Percentiles rank a stretch among this genome's conserved stretches.
Evolutionary conservation across 2,888 invertebrate genomes (phyloP).

Genomic region (Zhengitettix transpicula): DNA sequence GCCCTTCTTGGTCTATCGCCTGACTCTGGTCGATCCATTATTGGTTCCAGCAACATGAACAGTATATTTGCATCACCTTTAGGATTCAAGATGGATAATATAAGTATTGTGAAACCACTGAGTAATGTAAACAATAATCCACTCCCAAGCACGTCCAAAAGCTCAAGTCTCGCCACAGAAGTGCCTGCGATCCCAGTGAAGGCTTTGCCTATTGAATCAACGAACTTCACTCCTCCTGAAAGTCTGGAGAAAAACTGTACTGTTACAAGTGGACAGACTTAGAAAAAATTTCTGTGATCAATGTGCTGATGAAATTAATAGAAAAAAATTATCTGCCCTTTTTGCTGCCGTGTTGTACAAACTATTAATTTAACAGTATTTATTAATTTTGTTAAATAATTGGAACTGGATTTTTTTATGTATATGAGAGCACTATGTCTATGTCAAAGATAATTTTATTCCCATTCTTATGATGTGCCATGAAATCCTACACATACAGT

Average conservation of each 20-base stretch:
- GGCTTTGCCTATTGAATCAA: slow-evolving; percentile 1
- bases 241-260: slow-evolving; percentile 10
- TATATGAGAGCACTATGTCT: no score
- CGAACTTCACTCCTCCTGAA: slow-evolving; percentile 6
- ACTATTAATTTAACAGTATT: no score
- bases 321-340: no score
- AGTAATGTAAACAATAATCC: slow-evolving; percentile 41
- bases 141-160: slow-evolving; percentile 21
- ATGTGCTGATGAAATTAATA: no score
- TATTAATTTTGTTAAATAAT: no score
- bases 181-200: slow-evolving; percentile 1
- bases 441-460: no score
- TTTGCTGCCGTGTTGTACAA: no score
- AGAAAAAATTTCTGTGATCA: no score
- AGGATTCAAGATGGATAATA: slow-evolving; percentile 48
- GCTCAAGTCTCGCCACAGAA: slow-evolving; percentile 4
- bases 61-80: slow-evolving; percentile 65
- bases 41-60: slow-evolving; percentile 5
- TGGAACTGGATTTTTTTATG: no score
- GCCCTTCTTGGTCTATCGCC: slow-evolving; percentile 12
- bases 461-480: no score
- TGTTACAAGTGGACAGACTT: slow-evolving; percentile 5
- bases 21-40: slow-evolving; percentile 5
- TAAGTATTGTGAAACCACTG: slow-evolving; percentile 36
- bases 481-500: no score